Percentiles rank a stretch among this genome's conserved stretches.
phyloP scores from a whole-genome alignment of 2,797 vertebrate genomes.

The Siniperca undulata region DNA sequence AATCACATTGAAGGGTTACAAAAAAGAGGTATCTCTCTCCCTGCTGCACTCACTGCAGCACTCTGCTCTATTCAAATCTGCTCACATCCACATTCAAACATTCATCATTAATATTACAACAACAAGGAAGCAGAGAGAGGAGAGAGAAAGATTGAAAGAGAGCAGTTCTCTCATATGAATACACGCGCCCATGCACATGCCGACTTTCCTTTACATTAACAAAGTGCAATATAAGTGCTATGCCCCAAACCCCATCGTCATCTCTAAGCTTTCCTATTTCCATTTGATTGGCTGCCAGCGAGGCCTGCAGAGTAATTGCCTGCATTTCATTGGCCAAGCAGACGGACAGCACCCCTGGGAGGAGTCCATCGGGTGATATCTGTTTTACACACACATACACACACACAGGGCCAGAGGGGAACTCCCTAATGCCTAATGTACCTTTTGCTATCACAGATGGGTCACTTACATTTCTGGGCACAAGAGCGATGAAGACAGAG shows the following conservation, averaged over 20 bases:
- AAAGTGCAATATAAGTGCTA: slow-evolving; percentile 50
- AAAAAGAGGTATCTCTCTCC: neutral
- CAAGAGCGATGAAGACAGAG: slow-evolving; percentile 45
- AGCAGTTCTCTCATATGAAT: neutral
- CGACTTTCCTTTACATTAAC: slow-evolving; percentile 45
- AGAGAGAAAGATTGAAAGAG: slow-evolving; percentile 4
- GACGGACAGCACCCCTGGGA: slow-evolving; percentile 74
- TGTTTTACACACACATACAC: slow-evolving; percentile 40
- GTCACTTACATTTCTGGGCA: slow-evolving; percentile 76
- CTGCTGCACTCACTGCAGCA: slow-evolving; percentile 32
- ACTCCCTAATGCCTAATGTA: slow-evolving; percentile 80
- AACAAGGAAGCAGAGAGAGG: neutral
- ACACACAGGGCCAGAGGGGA: slow-evolving; percentile 58
- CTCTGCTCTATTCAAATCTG: slow-evolving; percentile 28
- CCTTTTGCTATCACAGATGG: slow-evolving; percentile 75
- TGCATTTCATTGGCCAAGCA: slow-evolving; percentile 70
- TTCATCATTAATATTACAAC: slow-evolving; percentile 44
- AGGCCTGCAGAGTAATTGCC: slow-evolving; percentile 75
- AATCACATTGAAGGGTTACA: neutral
- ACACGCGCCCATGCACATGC: neutral
- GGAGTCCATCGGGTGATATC: slow-evolving; percentile 67
- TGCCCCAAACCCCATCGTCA: slow-evolving; percentile 58
- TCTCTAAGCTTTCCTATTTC: slow-evolving; percentile 72
- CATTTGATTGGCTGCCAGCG: slow-evolving; percentile 82
- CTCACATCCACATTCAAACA: slow-evolving; percentile 30